phyloP scores from a whole-genome alignment of 2,113 vertebrate genomes.

The Neodontobutis hainanensis region DNA sequence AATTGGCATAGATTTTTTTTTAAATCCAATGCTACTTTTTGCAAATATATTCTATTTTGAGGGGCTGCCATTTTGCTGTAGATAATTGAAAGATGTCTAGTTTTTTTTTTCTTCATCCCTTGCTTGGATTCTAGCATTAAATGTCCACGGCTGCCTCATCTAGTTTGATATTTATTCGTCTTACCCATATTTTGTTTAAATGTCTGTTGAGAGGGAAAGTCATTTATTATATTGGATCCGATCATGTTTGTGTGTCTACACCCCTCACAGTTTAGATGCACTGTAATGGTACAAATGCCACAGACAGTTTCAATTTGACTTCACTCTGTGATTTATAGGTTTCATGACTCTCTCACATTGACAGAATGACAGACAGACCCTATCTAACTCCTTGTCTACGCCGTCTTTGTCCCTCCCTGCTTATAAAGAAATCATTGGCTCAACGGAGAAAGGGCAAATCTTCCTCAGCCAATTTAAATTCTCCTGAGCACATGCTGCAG shows the following conservation, averaged over 20 bases:
- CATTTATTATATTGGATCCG: constrained; percentile 8
- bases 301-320: constrained; percentile 56
- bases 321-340: constrained; percentile 50
- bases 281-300: constrained; percentile 42
- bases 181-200: not conserved
- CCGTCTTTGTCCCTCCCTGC: constrained; percentile 58
- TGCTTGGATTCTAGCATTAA: not conserved
- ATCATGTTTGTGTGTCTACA: constrained; percentile 11
- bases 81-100: no score
- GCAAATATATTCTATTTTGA: no score
- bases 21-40: no score
- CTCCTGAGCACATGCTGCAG: constrained; percentile 66
- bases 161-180: not conserved
- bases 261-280: constrained; percentile 30
- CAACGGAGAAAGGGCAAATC: constrained; percentile 75
- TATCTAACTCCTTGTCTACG: constrained; percentile 60
- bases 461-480: constrained; percentile 78
- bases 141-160: not conserved
- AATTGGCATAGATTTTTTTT: no score
- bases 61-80: no score
- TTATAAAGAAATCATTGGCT: constrained; percentile 76
- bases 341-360: constrained; percentile 37
- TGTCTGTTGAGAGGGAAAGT: not conserved
- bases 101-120: not conserved
- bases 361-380: constrained; percentile 24